Evolutionary conservation across 2,113 vertebrate genomes (phyloP).

Genomic region (Rhadina sibilatrix): DNA sequence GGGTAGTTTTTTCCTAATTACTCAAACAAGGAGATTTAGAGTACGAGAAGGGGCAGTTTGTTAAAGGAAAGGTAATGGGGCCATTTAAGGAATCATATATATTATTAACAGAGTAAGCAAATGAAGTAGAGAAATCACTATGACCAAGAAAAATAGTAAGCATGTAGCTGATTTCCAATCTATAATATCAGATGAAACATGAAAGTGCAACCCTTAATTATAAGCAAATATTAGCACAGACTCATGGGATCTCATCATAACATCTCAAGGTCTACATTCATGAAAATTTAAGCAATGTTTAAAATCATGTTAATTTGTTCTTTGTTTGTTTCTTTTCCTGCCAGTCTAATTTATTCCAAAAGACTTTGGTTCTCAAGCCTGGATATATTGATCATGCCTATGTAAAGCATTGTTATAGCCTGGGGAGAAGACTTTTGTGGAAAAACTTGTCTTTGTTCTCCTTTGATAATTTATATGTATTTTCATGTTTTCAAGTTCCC

Average conservation of each 20-base stretch:
- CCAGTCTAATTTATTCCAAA: constrained; percentile 82
- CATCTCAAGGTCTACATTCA: constrained; percentile 82
- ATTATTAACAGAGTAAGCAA: constrained; percentile 56
- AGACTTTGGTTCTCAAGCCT: constrained; percentile 78
- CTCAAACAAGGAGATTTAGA: not conserved
- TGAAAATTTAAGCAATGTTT: constrained; percentile 85
- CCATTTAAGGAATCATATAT: constrained; percentile 24
- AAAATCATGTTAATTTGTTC: constrained; percentile 85
- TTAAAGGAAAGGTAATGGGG: not conserved
- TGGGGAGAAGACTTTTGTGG: constrained; percentile 76
- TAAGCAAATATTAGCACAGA: constrained; percentile 78
- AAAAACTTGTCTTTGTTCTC: constrained; percentile 80
- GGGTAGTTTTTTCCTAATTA: not conserved
- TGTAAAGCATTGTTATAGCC: constrained; percentile 77
- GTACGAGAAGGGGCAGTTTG: not conserved
- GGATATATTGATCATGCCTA: constrained; percentile 75
- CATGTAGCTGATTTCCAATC: constrained; percentile 70
- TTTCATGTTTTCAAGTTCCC: constrained; percentile 72
- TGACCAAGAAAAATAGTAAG: constrained; percentile 63
- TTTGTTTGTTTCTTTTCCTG: constrained; percentile 81
- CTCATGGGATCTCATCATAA: constrained; percentile 82
- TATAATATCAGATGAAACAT: constrained; percentile 77
- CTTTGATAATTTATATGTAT: constrained; percentile 77
- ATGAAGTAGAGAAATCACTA: constrained; percentile 36
- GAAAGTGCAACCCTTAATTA: constrained; percentile 82